Evolutionary conservation across 2,888 invertebrate genomes (phyloP).

Genomic region (Dioctria rufipes): DNA sequence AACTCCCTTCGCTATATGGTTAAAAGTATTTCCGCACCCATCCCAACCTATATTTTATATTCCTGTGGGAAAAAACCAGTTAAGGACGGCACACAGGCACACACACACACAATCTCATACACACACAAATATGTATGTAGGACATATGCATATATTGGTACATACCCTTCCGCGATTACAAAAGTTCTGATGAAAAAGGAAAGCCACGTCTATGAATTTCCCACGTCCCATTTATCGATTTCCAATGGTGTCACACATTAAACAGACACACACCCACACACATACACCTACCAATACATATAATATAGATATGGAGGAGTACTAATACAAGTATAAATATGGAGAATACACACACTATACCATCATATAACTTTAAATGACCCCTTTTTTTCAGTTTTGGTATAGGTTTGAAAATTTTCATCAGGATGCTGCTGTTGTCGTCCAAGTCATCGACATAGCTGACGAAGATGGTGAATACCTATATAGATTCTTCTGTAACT

Average conservation of each 20-base stretch:
- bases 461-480: too few species aligned
- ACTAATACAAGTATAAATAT: not conserved
- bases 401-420: slow-evolving; percentile 42
- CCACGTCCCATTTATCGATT: slow-evolving; percentile 59
- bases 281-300: too few species aligned
- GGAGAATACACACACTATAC: slow-evolving; percentile 32
- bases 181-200: slow-evolving; percentile 47
- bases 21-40: slow-evolving; percentile 31
- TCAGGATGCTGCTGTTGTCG: slow-evolving; percentile 41
- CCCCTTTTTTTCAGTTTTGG: slow-evolving; percentile 35
- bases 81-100: slow-evolving; percentile 14
- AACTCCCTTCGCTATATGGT: slow-evolving; percentile 11
- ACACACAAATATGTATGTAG: too few species aligned
- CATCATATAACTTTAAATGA: slow-evolving; percentile 17
- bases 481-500: slow-evolving; percentile 30
- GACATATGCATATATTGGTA: too few species aligned
- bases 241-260: slow-evolving; percentile 55
- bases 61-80: slow-evolving; percentile 11
- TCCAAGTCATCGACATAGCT: not conserved
- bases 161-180: slow-evolving; percentile 2
- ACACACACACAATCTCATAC: not conserved
- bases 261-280: too few species aligned
- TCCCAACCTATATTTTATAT: not conserved
- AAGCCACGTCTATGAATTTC: slow-evolving; percentile 47
- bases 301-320: not conserved